Evolutionary conservation across 2,113 vertebrate species (phyloP).

Genomic region (Falco punctatus): DNA sequence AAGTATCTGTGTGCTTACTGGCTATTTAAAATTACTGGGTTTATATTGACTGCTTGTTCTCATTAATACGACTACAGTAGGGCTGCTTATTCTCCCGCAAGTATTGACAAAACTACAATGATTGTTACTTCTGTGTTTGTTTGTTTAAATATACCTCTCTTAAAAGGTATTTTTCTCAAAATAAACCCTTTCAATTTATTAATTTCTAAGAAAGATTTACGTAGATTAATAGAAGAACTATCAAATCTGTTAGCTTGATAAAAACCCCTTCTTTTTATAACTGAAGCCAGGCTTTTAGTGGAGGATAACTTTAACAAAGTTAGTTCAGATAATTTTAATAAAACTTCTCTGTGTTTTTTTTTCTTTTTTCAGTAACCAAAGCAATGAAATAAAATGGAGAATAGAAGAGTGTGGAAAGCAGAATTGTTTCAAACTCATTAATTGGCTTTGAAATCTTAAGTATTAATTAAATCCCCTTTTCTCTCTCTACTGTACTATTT

Average conservation of each 20-base stretch:
- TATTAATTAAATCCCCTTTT: neutral
- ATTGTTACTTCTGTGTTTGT: neutral
- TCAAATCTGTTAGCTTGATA: neutral
- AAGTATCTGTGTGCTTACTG: neutral
- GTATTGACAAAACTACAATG: neutral
- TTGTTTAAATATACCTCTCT: neutral
- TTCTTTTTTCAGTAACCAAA: neutral
- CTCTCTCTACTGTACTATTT: neutral
- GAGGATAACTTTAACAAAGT: neutral
- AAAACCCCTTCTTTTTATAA: neutral
- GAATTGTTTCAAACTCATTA: neutral
- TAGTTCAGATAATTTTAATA: neutral
- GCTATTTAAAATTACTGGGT: neutral
- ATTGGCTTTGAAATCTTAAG: neutral
- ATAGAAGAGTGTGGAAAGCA: neutral
- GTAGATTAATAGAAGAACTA: neutral
- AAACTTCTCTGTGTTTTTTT: fast-evolving
- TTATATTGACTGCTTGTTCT: neutral
- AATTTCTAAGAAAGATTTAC: neutral
- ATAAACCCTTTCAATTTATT: neutral
- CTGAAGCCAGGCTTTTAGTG: neutral
- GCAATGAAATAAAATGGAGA: neutral
- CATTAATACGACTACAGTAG: neutral
- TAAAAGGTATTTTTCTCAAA: neutral
- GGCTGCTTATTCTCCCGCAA: neutral